Evolutionary conservation across 2,797 vertebrate species (phyloP), one percentile per base, ranked within the genome.

Genomic region (Acrossocheilus wenchowensis): DNA sequence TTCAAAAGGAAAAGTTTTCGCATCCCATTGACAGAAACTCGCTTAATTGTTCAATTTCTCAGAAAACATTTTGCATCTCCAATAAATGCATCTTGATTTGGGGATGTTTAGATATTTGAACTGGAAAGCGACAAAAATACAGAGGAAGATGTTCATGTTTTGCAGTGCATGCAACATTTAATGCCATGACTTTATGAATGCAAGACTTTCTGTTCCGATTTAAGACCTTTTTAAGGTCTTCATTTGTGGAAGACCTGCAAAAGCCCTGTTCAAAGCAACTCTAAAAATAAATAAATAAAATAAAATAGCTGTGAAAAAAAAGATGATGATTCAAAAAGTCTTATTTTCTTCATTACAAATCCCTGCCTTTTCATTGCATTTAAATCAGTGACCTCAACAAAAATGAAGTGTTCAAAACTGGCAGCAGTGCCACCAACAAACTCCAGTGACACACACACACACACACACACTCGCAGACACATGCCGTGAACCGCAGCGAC

Each of bases 371-470:
- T 12, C 30, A 6, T 2, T 21, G 30, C 50, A 23, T 77, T 36
- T 77, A 54, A 36, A 14, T 34, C 26, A 68, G 64, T 68, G 30
- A 68, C 30, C 30, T 36, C 15, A 50, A 19, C 15, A 6, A 48
- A 45, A 41, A 41, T 23, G 36, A 62, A 26, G 60, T 62, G 11
- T 62, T 62, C 5, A 41, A 41, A 30, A 43, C 71, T 26, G 71
- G 0, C 12, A 74, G 43, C 4, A 2, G 48, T 77, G 73, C 48
- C 48, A 57, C 34, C 30, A 19, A 72, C 52, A 21, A 21, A 39
- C 17, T 45, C 62, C 68, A 41, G 81, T 81, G 79, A 81, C 2
- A 48, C 45, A 50, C 62, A 50, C 43, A 68, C 43, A 45, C 14
- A 45, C 14, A 66, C 26, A 68, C 62, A 68, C 26, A 12, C 69